These are phyloP conservation scores for Chrysomallon squamiferum DNA, from an alignment of 1,140 invertebrate species.

Conservation along the genomic window DNA sequence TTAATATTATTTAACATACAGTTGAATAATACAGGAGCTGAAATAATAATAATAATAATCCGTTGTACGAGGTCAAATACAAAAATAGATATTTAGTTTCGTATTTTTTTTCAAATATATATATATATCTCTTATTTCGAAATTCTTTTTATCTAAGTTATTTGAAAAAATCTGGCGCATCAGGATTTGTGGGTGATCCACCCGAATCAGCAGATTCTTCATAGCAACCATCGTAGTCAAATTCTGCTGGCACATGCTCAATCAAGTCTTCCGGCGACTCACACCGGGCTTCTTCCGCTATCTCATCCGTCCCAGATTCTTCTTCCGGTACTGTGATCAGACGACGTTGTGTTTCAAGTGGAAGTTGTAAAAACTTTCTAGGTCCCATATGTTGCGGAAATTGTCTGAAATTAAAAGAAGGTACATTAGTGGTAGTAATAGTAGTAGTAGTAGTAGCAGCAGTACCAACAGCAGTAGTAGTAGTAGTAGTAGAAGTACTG, in stretches of 20 bases:
- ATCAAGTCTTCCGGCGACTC: neutral
- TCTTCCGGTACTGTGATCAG: slow-evolving; percentile 7
- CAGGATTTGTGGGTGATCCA: no score
- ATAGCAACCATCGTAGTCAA: slow-evolving; percentile 1
- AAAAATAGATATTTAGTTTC: no score
- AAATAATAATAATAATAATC: no score
- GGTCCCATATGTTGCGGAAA: neutral
- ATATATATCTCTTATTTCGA: no score
- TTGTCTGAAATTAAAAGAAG: neutral
- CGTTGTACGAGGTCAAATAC: no score
- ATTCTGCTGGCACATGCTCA: slow-evolving; percentile 1
- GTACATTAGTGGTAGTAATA: no score
- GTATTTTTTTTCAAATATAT: no score
- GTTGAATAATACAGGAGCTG: no score
- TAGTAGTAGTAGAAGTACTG: neutral
- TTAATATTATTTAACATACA: no score
- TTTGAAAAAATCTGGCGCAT: no score
- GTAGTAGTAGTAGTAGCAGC: no score
- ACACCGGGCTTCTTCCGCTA: neutral
- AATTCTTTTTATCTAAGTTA: no score
- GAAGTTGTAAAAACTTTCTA: slow-evolving; percentile 1
- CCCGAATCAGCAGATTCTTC: slow-evolving; percentile 1
- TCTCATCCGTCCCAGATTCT: neutral
- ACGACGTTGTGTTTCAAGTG: neutral
- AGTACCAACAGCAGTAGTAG: neutral